phyloP scores from a whole-genome alignment of 2,113 vertebrate genomes.

The Nansenia antarctica region DNA sequence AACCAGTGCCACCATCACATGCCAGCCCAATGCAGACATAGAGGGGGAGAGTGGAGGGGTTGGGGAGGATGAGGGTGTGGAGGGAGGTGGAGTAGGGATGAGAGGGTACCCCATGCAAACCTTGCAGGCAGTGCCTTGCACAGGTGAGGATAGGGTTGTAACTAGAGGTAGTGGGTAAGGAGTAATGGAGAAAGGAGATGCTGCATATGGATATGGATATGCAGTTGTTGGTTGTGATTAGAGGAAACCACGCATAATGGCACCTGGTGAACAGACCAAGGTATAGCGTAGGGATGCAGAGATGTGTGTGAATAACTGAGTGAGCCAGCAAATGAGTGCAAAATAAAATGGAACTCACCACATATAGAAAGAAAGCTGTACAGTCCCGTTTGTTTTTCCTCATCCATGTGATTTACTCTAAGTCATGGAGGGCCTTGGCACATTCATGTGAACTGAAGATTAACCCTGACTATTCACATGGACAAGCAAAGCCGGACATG shows the following conservation, averaged over 20 bases:
- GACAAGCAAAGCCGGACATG: neutral
- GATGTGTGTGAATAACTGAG: constrained; percentile 42
- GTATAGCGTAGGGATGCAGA: constrained; percentile 43
- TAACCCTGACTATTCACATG: neutral
- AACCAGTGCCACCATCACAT: constrained; percentile 99
- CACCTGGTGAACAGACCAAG: constrained; percentile 58
- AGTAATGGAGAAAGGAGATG: constrained; percentile 16
- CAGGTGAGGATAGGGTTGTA: constrained; percentile 66
- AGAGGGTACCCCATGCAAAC: constrained; percentile 81
- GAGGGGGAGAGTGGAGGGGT: constrained; percentile 37
- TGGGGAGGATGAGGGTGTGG: neutral
- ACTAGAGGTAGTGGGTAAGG: constrained; percentile 53
- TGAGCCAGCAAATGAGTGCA: constrained; percentile 34
- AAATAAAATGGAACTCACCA: constrained; percentile 40
- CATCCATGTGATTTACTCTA: neutral
- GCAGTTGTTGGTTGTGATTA: constrained; percentile 48
- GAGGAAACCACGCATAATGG: constrained; percentile 59
- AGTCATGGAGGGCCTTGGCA: neutral
- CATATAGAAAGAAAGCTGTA: constrained; percentile 46
- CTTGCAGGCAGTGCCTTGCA: constrained; percentile 75
- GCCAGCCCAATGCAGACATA: constrained; percentile 87
- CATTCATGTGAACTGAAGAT: neutral
- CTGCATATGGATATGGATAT: constrained; percentile 47
- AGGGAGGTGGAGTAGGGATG: constrained; percentile 49
- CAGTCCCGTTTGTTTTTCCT: neutral